Evolutionary conservation across 1,140 invertebrate species (phyloP).

Genomic region (Oryzaephilus surinamensis): DNA sequence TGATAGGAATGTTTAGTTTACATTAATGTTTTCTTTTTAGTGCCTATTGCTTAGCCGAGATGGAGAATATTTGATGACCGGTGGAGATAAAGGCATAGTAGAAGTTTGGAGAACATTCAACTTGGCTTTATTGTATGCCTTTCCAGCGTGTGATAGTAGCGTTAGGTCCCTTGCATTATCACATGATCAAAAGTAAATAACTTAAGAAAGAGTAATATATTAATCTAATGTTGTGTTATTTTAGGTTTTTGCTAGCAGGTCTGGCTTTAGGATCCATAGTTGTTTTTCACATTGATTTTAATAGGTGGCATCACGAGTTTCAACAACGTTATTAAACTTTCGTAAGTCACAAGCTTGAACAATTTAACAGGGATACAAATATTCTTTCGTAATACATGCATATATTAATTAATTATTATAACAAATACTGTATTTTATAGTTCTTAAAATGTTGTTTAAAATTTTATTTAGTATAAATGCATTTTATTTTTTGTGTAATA

Average conservation of each 20-base stretch:
- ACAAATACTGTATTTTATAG: constrained; percentile 8
- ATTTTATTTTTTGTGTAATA: too few relatives aligned
- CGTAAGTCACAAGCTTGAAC: too few relatives aligned
- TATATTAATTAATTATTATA: too few relatives aligned
- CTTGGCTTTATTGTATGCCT: constrained; percentile 91
- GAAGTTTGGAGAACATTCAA: constrained; percentile 98
- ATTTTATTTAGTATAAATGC: too few relatives aligned
- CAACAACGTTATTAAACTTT: constrained; percentile 72
- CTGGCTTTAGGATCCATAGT: constrained; percentile 94
- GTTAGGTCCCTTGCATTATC: constrained; percentile 86
- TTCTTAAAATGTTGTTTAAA: too few relatives aligned
- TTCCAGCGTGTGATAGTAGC: constrained; percentile 90
- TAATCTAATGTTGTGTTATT: constrained; percentile 26
- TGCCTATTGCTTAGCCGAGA: constrained; percentile 90
- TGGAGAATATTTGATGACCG: constrained; percentile 96
- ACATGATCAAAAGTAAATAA: constrained; percentile 90
- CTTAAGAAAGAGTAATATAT: too few relatives aligned
- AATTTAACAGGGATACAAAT: too few relatives aligned
- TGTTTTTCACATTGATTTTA: constrained; percentile 99
- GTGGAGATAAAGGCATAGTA: constrained; percentile 92
- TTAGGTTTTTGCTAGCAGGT: constrained; percentile 90
- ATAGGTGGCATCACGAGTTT: constrained; percentile 98
- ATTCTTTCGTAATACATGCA: too few relatives aligned
- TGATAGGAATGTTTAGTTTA: not conserved
- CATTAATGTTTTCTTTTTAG: constrained; percentile 42